Base-by-base conservation (phyloP, 2,888 invertebrate genomes). In the Chironomus riparius region DNA sequence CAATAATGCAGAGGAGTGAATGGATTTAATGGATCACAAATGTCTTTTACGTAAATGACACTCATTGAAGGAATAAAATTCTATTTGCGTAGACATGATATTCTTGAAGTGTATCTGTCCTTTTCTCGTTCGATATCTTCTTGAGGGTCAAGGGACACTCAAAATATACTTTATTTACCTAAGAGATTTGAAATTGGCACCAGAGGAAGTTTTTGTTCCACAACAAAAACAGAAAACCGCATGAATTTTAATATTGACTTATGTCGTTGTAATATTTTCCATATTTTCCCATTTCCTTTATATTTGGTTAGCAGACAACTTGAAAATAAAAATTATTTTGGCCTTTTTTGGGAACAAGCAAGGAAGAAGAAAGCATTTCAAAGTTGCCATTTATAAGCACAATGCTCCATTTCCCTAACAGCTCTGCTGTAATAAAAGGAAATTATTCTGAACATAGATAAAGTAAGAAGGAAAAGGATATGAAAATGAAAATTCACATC, bases 201-300 rank as follows among this genome's bases (percentile, higher is more conserved):
- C 38, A 38, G 38, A 38, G 38, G 38, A 38, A 38, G 38, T 38
- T 38, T 38, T 38, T 38, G 38, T 38, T 38, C 38, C 38, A 38
- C 38, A 38, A 38, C 50, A 56, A 56, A 56, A 15, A 56, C 18
- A 15, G 15, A 56, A 15, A 56, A 56, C 56, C 56, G n/a, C 70
- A 70, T 15, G 47, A 18, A 47, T 70, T 70, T 70, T 21, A 70
- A 70, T 70, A 70, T 70, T 70, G 70, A 70, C 21, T 70, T 68
- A 28, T 28, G 28, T 56, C 15, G 1, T 38, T 18, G 15, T 18
- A n/a, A 56, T 56, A 12, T 47, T 70, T 21, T 70, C 47, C 69
- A 69, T n/a, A 69, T 69, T 47, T 69, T 21, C 7, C 12, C 15
- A 47, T 47, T 47, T 68, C 68, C 56, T 18, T 5, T 56, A 56